Evolutionary conservation across 2,113 vertebrate species (phyloP).

Genomic region (Catagonus wagneri): DNA sequence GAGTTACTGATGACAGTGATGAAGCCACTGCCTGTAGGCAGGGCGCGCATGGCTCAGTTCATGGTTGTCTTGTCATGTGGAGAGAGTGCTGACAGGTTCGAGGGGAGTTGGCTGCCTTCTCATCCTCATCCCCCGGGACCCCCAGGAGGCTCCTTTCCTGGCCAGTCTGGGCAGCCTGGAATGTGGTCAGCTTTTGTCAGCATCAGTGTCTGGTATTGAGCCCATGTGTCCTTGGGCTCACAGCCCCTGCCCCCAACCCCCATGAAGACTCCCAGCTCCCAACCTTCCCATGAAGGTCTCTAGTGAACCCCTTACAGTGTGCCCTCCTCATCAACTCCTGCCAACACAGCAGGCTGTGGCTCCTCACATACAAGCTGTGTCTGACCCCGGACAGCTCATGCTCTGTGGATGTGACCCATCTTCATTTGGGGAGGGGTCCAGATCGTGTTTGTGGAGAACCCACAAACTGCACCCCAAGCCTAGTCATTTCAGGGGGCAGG

Average conservation of each 20-base stretch:
- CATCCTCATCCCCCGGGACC: neutral
- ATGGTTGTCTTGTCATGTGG: too few relatives aligned
- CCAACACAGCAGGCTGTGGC: too few relatives aligned
- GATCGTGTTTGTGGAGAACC: neutral
- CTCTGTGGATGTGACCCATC: accelerated
- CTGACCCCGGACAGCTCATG: neutral
- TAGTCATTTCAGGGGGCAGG: neutral
- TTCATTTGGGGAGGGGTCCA: neutral
- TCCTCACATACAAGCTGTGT: neutral
- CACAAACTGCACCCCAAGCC: neutral
- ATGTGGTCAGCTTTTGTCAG: accelerated
- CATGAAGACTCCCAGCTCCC: neutral
- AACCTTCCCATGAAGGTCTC: accelerated
- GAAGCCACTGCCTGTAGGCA: accelerated
- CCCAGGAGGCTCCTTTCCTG: neutral
- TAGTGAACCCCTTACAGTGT: accelerated
- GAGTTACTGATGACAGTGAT: accelerated
- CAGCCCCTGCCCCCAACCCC: neutral
- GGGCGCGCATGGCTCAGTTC: too few relatives aligned
- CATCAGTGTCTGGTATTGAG: accelerated
- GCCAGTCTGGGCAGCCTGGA: neutral
- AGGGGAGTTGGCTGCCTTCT: accelerated
- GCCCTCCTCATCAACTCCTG: neutral
- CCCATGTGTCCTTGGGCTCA: too few relatives aligned
- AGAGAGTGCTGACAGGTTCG: accelerated